These are phyloP conservation scores for Atta cephalotes DNA, from an alignment of 1,140 invertebrate species.

Conservation along the genomic window DNA sequence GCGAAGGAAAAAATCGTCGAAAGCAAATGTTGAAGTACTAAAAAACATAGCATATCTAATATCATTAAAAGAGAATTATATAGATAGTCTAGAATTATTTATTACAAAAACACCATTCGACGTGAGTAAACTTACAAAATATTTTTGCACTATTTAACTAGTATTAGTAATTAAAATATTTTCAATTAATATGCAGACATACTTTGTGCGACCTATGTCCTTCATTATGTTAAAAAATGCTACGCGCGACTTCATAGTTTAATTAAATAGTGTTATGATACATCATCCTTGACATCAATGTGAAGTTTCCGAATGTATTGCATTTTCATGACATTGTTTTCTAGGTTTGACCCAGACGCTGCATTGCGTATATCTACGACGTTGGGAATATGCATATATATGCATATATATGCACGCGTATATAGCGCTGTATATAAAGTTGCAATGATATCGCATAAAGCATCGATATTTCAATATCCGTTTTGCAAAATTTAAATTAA, in stretches of 20 bases:
- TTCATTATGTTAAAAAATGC: slow-evolving; percentile 30
- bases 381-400: neutral
- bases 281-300: slow-evolving; percentile 31
- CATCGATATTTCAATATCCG: neutral
- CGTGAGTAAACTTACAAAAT: neutral
- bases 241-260: neutral
- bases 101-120: neutral
- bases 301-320: slow-evolving; percentile 7
- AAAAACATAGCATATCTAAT: neutral
- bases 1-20: neutral
- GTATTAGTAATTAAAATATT: neutral
- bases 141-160: neutral
- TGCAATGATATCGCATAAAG: slow-evolving; percentile 16
- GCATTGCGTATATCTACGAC: neutral
- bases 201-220: neutral
- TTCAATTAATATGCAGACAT: slow-evolving; percentile 8
- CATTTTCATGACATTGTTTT: slow-evolving; percentile 45
- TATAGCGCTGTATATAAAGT: slow-evolving; percentile 3
- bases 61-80: neutral
- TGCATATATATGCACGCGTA: neutral
- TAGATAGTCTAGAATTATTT: neutral
- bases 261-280: slow-evolving; percentile 4
- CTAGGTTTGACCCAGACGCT: neutral
- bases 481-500: neutral
- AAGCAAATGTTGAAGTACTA: neutral